Conservation (phyloP, 2,888 invertebrate species). For the Xestia xanthographa region DNA sequence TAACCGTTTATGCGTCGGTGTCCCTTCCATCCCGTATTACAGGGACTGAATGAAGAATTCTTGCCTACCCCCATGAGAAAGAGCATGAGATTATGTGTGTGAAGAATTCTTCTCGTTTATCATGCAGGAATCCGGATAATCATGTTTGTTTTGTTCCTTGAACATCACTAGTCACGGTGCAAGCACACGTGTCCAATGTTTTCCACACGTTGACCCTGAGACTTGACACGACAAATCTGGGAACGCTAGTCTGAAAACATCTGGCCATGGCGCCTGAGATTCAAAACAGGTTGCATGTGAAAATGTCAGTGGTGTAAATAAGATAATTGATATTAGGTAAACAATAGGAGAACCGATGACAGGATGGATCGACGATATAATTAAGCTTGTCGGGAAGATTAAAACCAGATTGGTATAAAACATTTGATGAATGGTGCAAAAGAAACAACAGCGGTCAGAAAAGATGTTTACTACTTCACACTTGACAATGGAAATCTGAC, state of each 20-base stretch:
- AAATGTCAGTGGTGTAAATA: not conserved
- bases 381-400: not conserved
- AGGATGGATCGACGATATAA: not conserved
- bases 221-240: conserved; percentile 33
- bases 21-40: too few relatives aligned
- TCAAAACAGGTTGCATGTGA: conserved; percentile 13
- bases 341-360: conserved; percentile 5
- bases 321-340: conserved; percentile 5
- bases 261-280: conserved; percentile 13
- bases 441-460: not conserved
- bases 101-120: not conserved
- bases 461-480: not conserved
- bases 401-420: not conserved
- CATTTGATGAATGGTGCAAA: not conserved
- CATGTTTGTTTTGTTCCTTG: conserved; percentile 26
- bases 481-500: too few relatives aligned
- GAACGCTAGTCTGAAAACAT: conserved; percentile 42
- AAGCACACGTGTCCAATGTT: conserved; percentile 30
- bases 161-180: conserved; percentile 37
- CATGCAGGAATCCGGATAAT: conserved; percentile 21
- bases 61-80: not conserved
- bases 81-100: not conserved
- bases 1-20: too few relatives aligned
- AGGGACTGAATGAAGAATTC: not conserved
- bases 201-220: conserved; percentile 40